Conservation (phyloP, 2,888 invertebrate species). For the Abscondita cerata region DNA sequence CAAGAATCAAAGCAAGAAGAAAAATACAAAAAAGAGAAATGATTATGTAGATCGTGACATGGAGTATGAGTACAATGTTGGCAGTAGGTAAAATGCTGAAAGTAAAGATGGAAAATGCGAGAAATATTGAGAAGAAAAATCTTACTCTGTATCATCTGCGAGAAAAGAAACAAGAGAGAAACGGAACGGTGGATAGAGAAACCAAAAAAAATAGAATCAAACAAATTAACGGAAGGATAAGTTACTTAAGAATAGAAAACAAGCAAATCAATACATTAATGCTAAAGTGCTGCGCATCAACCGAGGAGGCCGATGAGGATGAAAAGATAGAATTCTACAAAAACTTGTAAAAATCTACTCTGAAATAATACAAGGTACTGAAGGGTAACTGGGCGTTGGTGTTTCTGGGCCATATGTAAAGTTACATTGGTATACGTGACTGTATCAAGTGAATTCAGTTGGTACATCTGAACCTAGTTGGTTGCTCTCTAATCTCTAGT, state of each 20-base stretch:
- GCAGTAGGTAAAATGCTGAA: not conserved
- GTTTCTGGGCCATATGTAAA: too few relatives aligned
- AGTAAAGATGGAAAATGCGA: not conserved
- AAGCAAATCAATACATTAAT: not conserved
- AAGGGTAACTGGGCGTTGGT: too few relatives aligned
- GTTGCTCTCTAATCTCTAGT: too few relatives aligned
- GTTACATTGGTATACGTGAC: too few relatives aligned
- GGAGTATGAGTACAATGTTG: not conserved
- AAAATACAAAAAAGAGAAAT: not conserved
- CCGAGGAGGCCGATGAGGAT: not conserved
- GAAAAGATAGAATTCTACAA: not conserved
- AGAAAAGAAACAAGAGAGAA: not conserved
- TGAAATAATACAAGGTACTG: too few relatives aligned
- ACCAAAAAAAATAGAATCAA: not conserved
- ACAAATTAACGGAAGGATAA: not conserved
- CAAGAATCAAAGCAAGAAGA: not conserved
- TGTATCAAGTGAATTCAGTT: too few relatives aligned
- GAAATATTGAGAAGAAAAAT: not conserved
- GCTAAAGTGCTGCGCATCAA: not conserved
- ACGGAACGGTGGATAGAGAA: not conserved
- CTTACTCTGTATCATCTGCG: not conserved
- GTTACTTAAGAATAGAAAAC: not conserved
- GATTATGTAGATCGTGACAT: not conserved
- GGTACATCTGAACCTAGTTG: too few relatives aligned
- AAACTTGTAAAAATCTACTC: too few relatives aligned